Base-by-base conservation (phyloP, 2,888 invertebrate genomes). In the Drosophila gaucha region DNA sequence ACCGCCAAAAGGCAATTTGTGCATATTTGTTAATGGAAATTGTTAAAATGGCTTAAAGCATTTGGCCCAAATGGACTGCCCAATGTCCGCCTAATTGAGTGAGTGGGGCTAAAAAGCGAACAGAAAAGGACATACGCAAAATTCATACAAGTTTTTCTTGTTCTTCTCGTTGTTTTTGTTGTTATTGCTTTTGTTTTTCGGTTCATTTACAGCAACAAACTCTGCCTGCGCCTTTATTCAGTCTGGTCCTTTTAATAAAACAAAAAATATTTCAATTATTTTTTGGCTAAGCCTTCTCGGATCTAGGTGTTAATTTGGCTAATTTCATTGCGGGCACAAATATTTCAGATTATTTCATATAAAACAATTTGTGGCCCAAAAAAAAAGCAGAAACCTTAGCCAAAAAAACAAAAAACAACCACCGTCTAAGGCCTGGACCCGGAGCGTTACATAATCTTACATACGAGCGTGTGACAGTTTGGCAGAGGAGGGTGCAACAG, bases 21-120 rank as follows among this genome's bases (percentile, higher is more conserved):
- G 82, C 78, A 89, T 85, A 88, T 89, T 90, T 89, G 86, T 89
- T 90, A 89, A 89, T 82, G 82, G 82, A 87, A 89, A 90, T 90
- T 90, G 83, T 87, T 90, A 69, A 89, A 90, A 90, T 90, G 86
- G 86, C 66, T 80, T 72, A 67, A 68, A 80, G 71, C 74, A 76
- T 83, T 78, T 78, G 68, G 66, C 74, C 68, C 80, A 74, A 86
- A 86, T 35, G 14, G 43, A 38, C 73, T 46, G 54, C 47, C 56
- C 39, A 57, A 51, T 58, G 63, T 55, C 39, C 10, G 63, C 67
- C 72, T 80, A 80, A 74, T 80, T 85, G 80, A 85, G 88, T 88
- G 80, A 75, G 69, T 70, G 73, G 55, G 69, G 39, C 38, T 30
- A 66, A 28, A 52, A 24, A 24, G 22, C 28, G 59, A 44, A 20